These are phyloP conservation scores for Cetonia aurata DNA, from an alignment of 2,888 invertebrate species.

Conservation along the genomic window DNA sequence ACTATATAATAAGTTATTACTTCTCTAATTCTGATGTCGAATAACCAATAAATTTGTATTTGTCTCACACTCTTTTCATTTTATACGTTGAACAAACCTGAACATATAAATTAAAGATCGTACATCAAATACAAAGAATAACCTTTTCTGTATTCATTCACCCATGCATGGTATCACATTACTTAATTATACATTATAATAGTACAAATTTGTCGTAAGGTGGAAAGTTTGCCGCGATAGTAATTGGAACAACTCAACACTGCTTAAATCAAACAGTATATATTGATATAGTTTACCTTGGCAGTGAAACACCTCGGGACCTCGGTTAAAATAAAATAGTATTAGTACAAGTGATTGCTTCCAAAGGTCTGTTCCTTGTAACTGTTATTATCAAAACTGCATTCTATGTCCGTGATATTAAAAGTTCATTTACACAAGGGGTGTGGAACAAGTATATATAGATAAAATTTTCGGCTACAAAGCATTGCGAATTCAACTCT, in stretches of 20 bases:
- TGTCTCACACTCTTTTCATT: no score
- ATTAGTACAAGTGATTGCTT: constrained; percentile 34
- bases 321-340: constrained; percentile 29
- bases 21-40: no score
- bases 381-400: constrained; percentile 25
- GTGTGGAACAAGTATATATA: constrained; percentile 63
- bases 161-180: no score
- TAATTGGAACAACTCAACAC: constrained; percentile 22
- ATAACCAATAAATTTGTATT: no score
- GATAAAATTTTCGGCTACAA: constrained; percentile 58
- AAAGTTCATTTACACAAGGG: constrained; percentile 54
- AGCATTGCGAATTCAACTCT: constrained; percentile 58
- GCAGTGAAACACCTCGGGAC: constrained; percentile 39
- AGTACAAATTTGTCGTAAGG: no score
- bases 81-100: no score
- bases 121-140: no score
- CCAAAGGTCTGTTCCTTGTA: constrained; percentile 13
- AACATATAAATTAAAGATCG: no score
- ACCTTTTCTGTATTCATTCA: no score
- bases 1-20: no score
- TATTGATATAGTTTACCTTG: constrained; percentile 19
- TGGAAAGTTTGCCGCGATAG: background rate
- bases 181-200: no score
- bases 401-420: constrained; percentile 27
- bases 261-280: constrained; percentile 3